Evolutionary conservation across 2,113 vertebrate species (phyloP).

Genomic region (Physeter macrocephalus): DNA sequence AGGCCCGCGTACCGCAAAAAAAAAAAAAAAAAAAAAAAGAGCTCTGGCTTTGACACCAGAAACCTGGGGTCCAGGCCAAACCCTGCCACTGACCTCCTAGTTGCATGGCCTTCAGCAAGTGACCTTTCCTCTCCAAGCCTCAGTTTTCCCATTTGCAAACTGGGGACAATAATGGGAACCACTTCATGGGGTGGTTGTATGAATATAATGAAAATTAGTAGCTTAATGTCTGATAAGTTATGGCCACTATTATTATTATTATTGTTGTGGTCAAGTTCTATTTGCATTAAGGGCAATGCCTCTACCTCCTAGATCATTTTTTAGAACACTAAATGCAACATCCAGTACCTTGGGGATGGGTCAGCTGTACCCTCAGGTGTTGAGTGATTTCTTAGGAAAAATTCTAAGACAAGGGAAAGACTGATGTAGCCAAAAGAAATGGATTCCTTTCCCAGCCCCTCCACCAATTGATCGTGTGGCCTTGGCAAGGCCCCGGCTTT

Average conservation of each 20-base stretch:
- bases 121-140: neutral
- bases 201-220: neutral
- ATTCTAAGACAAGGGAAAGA: neutral
- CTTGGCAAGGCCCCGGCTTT: neutral
- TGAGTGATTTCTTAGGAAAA: neutral
- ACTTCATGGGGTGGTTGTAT: neutral
- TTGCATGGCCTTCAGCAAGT: neutral
- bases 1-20: too few relatives aligned
- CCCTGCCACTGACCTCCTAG: neutral
- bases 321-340: neutral
- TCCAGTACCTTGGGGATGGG: too few relatives aligned
- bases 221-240: neutral
- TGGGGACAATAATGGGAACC: neutral
- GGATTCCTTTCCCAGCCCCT: neutral
- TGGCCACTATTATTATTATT: neutral
- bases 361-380: neutral
- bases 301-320: neutral
- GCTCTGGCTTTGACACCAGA: neutral
- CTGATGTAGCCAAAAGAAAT: neutral
- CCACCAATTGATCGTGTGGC: rapidly evolving
- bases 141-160: neutral
- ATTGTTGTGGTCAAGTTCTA: neutral
- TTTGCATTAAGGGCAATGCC: neutral
- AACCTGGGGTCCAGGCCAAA: neutral
- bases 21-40: too few relatives aligned